Conservation (phyloP, 2,888 invertebrate genomes). For the Orchesella flavescens region DNA sequence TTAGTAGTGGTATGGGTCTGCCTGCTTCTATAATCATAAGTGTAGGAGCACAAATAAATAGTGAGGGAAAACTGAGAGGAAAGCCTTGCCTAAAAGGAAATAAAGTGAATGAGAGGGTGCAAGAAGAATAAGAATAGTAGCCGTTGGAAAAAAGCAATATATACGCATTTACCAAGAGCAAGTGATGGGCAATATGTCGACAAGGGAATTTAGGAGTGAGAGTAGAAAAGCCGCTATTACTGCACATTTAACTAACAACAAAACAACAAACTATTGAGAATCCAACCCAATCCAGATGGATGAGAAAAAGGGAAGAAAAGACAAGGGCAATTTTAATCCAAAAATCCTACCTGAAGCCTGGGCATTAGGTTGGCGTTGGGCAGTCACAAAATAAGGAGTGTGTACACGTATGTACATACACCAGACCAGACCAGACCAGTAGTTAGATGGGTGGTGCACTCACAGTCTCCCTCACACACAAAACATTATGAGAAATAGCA, state of each 20-base stretch:
- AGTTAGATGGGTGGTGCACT: constrained; percentile 22
- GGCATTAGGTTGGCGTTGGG: constrained; percentile 8
- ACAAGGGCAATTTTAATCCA: constrained; percentile 31
- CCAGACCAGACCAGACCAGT: background rate
- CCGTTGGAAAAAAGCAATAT: background rate
- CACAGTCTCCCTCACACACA: background rate
- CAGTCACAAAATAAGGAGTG: constrained; percentile 27
- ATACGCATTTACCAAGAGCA: constrained; percentile 6
- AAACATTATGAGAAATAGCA: no score
- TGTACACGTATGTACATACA: background rate
- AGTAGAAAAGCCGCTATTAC: background rate
- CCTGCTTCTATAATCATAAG: constrained; percentile 16
- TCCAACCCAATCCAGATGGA: constrained; percentile 31
- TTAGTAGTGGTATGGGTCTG: constrained; percentile 54
- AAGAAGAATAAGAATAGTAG: background rate
- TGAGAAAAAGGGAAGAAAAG: constrained; percentile 31
- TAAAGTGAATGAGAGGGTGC: constrained; percentile 9
- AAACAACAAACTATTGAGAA: background rate
- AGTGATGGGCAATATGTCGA: constrained; percentile 35
- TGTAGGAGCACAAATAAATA: constrained; percentile 34
- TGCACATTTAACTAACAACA: background rate
- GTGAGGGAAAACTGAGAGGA: constrained; percentile 12
- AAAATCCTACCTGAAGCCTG: constrained; percentile 36
- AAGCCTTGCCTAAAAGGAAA: background rate
- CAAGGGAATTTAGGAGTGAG: constrained; percentile 26